phyloP scores from a whole-genome alignment of 2,113 vertebrate species.

The Megaceryle torquata region DNA sequence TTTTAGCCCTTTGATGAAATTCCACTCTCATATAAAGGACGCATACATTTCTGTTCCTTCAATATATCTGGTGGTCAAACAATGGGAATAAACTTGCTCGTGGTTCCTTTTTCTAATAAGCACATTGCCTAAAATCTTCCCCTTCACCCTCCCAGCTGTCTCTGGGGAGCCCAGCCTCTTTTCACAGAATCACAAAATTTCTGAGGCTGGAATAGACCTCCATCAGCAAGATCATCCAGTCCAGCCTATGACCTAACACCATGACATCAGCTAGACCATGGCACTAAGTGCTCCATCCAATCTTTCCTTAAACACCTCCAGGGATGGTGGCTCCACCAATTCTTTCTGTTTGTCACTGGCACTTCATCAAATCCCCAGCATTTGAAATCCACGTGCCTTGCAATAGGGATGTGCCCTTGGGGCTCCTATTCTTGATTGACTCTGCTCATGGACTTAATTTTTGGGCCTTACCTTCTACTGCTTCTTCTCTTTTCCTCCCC shows the following conservation, averaged over 20 bases:
- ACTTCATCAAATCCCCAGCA: background rate
- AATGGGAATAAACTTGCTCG: background rate
- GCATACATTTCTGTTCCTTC: slow-evolving; percentile 22
- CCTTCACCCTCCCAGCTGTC: background rate
- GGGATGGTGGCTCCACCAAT: no score
- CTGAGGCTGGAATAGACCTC: no score
- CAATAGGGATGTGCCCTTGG: background rate
- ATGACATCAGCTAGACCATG: no score
- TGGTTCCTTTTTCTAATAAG: background rate
- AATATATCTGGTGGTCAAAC: background rate
- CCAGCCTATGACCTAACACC: no score
- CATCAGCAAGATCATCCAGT: no score
- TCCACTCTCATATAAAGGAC: background rate
- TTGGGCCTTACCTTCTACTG: background rate
- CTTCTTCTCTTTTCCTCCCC: background rate
- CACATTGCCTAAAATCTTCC: background rate
- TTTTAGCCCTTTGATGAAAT: slow-evolving; percentile 46
- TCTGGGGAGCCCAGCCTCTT: background rate
- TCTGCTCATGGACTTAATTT: background rate
- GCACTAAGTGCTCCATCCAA: no score
- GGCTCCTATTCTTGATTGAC: background rate
- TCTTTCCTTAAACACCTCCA: no score
- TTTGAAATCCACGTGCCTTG: background rate
- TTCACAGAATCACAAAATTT: background rate
- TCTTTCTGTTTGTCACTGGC: background rate